Conservation (phyloP, 2,888 invertebrate species). For the Gasteruption jaculator region DNA sequence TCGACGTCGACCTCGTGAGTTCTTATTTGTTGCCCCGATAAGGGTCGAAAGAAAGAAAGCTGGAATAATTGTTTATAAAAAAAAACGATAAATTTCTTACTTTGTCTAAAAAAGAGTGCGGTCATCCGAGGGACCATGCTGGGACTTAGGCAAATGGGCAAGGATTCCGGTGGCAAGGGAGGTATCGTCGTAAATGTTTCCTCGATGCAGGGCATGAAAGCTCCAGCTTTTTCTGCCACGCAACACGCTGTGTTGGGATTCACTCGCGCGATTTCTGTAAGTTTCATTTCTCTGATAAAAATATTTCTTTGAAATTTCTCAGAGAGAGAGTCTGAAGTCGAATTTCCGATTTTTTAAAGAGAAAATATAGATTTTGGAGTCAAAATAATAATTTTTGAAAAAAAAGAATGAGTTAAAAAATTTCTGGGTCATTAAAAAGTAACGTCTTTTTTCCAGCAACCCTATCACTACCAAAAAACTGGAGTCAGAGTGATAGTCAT, state of each 20-base stretch:
- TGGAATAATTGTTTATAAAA: conserved; percentile 12
- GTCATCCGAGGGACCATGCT: conserved; percentile 48
- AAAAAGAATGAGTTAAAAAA: too few species aligned
- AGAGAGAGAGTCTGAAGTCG: too few species aligned
- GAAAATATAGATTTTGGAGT: too few species aligned
- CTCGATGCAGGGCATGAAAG: conserved; percentile 58
- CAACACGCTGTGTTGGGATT: conserved; percentile 52
- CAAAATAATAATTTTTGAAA: neutral
- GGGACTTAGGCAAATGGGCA: conserved; percentile 52
- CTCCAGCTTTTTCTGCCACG: conserved; percentile 61
- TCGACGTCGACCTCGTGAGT: conserved; percentile 46
- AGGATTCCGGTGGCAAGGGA: conserved; percentile 54
- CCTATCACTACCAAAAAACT: conserved; percentile 44
- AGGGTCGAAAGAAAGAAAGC: neutral
- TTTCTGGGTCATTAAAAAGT: too few species aligned
- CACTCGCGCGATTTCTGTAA: conserved; percentile 43
- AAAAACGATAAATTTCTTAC: conserved; percentile 9
- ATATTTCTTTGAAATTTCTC: too few species aligned
- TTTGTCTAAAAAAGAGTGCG: conserved; percentile 46
- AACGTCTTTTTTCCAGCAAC: conserved; percentile 33
- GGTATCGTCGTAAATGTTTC: conserved; percentile 65
- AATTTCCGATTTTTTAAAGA: too few species aligned
- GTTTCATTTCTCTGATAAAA: too few species aligned
- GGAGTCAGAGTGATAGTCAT: conserved; percentile 43
- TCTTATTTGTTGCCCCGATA: conserved; percentile 4